Evolutionary conservation across 2,113 vertebrate species (phyloP), one percentile per base, ranked within the genome.

Genomic region (Polypterus senegalus): DNA sequence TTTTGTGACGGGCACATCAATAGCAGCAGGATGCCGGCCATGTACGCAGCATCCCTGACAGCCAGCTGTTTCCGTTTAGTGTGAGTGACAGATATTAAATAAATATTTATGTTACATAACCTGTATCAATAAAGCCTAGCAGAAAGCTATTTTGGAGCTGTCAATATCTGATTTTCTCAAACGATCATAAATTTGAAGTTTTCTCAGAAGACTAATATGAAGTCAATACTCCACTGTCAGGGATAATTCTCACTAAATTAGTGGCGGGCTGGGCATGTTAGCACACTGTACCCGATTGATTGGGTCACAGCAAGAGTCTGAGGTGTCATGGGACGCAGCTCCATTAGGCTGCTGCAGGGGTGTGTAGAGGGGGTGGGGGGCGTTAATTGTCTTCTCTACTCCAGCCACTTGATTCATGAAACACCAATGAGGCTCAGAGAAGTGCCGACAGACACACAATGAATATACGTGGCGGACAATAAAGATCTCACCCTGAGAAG

Each of bases 81-180:
- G 84, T 87, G 84, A 88, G 83, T 91, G 91, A 92, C 91, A 92
- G 88, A 86, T 91, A 91, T 89, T 86, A 92, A 90, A 96, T 96
- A 93, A 91, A 97, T 94, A 94, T 97, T 94, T 93, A 93, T 94
- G 89, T 84, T 81, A 60, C 86, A 94, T 93, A 91, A 94, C 89
- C 88, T 88, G 77, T 92, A 91, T 94, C 92, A 90, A 95, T 94
- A 89, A 85, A 82, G 82, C 87, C 73, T 62, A 77, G 78, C 85
- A 81, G 80, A 88, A 89, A 87, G 88, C 91, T 90, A 92, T 93
- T 93, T 86, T 85, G 77, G 79, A 81, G 78, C 80, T 93, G 93
- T 93, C 93, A 88, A 97, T 97, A 97, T 87, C 88, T 89, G 95
- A 97, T 97, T 97, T 87, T 87, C 85, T 83, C 90, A 85, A 89